Percentiles rank a stretch among this genome's conserved stretches.
phyloP scores from a whole-genome alignment of 2,113 vertebrate species.

The Microcebus lehilahytsara region DNA sequence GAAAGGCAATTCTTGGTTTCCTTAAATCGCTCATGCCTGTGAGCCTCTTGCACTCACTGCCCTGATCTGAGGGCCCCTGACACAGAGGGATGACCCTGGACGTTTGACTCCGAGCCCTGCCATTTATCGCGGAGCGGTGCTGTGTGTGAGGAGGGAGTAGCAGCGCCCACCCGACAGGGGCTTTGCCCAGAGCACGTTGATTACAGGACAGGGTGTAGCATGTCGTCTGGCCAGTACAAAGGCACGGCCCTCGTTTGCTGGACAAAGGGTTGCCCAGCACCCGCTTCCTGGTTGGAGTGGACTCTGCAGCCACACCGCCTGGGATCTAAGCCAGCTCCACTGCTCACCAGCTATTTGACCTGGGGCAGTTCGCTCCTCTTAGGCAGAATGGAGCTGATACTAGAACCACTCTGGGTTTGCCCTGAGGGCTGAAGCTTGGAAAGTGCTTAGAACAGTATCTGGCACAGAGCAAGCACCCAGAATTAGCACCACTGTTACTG shows the following conservation, averaged over 20 bases:
- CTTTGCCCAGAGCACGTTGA: neutral
- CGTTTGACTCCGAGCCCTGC: neutral
- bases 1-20: neutral
- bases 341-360: neutral
- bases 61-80: neutral
- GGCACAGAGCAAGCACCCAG: neutral
- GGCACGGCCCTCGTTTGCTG: neutral
- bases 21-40: neutral
- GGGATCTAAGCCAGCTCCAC: neutral
- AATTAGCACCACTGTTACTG: neutral
- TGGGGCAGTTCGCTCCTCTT: constrained; percentile 45
- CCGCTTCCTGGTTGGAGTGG: neutral
- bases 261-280: neutral
- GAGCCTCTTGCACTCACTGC: neutral
- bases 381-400: constrained; percentile 58
- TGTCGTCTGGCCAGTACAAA: neutral
- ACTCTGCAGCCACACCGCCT: neutral
- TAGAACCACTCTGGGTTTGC: constrained; percentile 38
- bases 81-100: neutral
- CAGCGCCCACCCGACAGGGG: neutral
- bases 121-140: neutral
- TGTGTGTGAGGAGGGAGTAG: neutral
- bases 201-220: neutral
- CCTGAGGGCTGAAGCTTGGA: neutral
- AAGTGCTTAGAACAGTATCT: constrained; percentile 28